Percentiles rank a stretch among this genome's conserved stretches.
phyloP scores from a whole-genome alignment of 64 coral and sea anemone genomes.

The Porites australiensis region DNA sequence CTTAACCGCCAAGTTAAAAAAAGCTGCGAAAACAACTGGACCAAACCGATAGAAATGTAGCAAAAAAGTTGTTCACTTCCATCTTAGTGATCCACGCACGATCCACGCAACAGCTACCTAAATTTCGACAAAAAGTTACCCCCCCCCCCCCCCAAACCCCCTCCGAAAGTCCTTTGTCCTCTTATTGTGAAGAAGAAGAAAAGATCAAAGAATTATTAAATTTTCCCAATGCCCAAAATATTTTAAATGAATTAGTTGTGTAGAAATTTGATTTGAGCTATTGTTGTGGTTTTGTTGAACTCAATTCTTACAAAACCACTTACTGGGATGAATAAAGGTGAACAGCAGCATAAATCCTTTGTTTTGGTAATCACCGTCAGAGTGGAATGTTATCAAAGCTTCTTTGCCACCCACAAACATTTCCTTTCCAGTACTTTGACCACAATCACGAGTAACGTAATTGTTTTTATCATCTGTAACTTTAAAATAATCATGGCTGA shows the following conservation, averaged over 20 bases:
- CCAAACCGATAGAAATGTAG: too few species aligned
- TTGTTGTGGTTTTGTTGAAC: too few species aligned
- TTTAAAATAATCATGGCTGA: background rate
- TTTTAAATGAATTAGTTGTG: too few species aligned
- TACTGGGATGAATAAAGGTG: background rate
- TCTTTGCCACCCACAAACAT: background rate
- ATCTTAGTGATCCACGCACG: too few species aligned
- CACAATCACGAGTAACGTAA: background rate
- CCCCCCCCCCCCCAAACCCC: background rate
- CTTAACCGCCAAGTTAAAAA: too few species aligned
- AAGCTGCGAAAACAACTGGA: too few species aligned
- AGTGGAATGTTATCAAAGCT: background rate
- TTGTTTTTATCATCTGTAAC: background rate
- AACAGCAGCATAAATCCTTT: background rate
- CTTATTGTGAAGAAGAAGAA: background rate
- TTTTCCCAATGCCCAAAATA: too few species aligned
- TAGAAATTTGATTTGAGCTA: too few species aligned
- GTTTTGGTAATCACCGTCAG: background rate
- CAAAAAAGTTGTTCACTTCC: too few species aligned
- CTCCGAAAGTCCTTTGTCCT: background rate
- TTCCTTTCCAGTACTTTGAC: background rate
- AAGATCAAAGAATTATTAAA: too few species aligned
- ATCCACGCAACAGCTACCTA: too few species aligned
- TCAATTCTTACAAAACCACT: background rate
- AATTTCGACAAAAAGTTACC: background rate